A percentile compares a stretch with the other conserved stretches of the same genome.
Conservation (phyloP, 2,888 invertebrate species). For the Drosophila siamana region DNA sequence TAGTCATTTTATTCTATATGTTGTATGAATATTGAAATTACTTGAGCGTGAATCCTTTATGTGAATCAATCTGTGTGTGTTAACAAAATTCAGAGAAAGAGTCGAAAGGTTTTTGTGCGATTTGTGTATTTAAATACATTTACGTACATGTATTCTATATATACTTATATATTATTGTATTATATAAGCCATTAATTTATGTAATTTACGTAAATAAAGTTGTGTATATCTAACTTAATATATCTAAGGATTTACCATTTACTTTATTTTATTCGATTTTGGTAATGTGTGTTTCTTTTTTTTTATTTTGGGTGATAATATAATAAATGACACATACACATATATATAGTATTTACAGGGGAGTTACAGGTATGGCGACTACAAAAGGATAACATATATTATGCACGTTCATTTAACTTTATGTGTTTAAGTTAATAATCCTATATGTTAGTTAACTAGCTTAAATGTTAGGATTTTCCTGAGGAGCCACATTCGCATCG, state of each 20-base stretch:
- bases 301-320: neutral
- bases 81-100: constrained; percentile 12
- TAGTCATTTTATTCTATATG: constrained; percentile 70
- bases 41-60: constrained; percentile 31
- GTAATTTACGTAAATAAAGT: constrained; percentile 74
- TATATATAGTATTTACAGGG: constrained; percentile 40
- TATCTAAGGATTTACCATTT: constrained; percentile 13
- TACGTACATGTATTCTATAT: constrained; percentile 50
- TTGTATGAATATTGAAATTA: constrained; percentile 55
- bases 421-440: neutral
- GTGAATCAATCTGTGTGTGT: constrained; percentile 38
- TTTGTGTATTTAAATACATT: constrained; percentile 71
- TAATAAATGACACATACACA: constrained; percentile 3
- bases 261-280: constrained; percentile 44
- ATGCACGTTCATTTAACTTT: neutral
- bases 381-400: constrained; percentile 7
- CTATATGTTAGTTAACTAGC: constrained; percentile 10
- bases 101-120: constrained; percentile 56
- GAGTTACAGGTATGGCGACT: constrained; percentile 29
- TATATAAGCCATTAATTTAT: constrained; percentile 75
- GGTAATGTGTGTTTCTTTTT: constrained; percentile 30
- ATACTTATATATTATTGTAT: constrained; percentile 44
- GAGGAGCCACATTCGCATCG: constrained; percentile 68
- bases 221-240: constrained; percentile 72
- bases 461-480: constrained; percentile 57